These are phyloP conservation scores for Strix occidentalis DNA, from an alignment of 2,797 vertebrate genomes.

Conservation along the genomic window DNA sequence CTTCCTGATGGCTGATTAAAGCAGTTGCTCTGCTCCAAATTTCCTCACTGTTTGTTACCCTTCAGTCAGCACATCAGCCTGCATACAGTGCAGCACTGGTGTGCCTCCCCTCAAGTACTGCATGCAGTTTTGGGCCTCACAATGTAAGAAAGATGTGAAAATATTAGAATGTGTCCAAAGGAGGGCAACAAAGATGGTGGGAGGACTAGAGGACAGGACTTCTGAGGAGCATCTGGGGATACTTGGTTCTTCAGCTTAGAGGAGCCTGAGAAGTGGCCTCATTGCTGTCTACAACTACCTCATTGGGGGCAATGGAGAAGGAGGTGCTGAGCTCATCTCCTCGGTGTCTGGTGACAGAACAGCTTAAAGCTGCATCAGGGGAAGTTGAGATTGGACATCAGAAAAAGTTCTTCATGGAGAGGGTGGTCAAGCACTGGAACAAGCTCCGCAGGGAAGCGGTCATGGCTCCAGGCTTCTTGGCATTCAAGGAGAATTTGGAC, in stretches of 20 bases:
- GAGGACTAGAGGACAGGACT: not conserved
- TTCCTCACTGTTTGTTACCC: not conserved
- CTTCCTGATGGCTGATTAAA: not conserved
- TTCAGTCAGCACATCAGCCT: not conserved
- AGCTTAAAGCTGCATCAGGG: not conserved
- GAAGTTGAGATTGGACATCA: not conserved
- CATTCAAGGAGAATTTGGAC: not conserved
- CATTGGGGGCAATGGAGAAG: fast-evolving
- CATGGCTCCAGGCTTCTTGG: not conserved
- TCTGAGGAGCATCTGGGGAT: not conserved
- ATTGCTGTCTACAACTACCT: not conserved
- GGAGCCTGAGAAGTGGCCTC: not conserved
- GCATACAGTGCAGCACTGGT: not conserved
- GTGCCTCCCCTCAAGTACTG: not conserved
- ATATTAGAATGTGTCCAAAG: not conserved
- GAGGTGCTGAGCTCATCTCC: not conserved
- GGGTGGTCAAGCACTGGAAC: not conserved
- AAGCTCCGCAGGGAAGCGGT: not conserved
- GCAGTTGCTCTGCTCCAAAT: not conserved
- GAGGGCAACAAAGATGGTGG: not conserved
- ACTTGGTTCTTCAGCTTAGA: not conserved
- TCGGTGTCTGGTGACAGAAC: not conserved
- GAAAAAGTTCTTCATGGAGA: not conserved
- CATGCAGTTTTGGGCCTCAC: not conserved
- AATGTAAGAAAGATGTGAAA: not conserved